Evolutionary conservation across 2,113 vertebrate species (phyloP).

Genomic region (Setophaga coronata): DNA sequence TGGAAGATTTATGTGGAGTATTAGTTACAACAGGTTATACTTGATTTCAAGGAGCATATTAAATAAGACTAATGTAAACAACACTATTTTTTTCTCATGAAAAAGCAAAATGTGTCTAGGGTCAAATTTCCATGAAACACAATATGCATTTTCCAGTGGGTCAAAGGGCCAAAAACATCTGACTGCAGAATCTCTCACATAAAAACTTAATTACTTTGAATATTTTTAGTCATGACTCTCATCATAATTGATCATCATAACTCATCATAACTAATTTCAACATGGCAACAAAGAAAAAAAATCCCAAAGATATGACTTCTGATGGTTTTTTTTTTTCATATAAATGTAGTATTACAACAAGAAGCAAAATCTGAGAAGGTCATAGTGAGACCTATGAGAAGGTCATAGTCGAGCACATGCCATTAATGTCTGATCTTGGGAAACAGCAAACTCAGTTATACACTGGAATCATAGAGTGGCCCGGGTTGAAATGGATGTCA

Average conservation of each 20-base stretch:
- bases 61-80: background rate
- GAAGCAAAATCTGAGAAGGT: background rate
- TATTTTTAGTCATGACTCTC: background rate
- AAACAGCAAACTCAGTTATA: accelerated
- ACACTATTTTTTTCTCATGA: background rate
- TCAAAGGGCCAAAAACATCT: background rate
- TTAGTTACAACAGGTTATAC: background rate
- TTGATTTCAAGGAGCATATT: background rate
- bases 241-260: background rate
- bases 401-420: background rate
- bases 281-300: background rate
- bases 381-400: background rate
- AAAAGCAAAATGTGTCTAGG: background rate
- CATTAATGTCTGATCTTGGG: background rate
- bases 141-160: background rate
- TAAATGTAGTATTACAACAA: background rate
- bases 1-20: background rate
- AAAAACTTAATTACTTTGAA: background rate
- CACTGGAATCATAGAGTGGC: background rate
- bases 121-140: background rate
- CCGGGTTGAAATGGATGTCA: background rate
- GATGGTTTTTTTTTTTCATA: background rate
- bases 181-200: background rate
- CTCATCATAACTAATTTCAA: background rate
- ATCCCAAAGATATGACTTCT: background rate